These are phyloP conservation scores for Hippopotamyrus pictus DNA, from an alignment of 2,797 vertebrate genomes.

Conservation along the genomic window DNA sequence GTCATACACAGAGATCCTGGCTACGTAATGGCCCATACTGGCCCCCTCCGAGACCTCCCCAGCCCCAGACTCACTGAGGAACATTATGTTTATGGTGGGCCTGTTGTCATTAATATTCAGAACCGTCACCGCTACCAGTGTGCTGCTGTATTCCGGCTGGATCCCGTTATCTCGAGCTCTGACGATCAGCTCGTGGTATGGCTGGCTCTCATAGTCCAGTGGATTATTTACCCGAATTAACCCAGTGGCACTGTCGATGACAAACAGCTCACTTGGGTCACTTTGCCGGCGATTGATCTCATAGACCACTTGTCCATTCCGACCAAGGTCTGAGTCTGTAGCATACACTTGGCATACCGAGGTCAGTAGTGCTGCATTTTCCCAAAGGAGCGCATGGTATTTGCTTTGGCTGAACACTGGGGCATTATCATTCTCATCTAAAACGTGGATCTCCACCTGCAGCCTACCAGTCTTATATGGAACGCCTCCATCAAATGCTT, in stretches of 20 bases:
- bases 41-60: slow-evolving; percentile 74
- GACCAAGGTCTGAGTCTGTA: slow-evolving; percentile 71
- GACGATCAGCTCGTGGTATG: slow-evolving; percentile 73
- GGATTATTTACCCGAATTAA: slow-evolving; percentile 65
- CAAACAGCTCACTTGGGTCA: slow-evolving; percentile 60
- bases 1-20: slow-evolving; percentile 79
- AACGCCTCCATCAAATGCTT: slow-evolving; percentile 81
- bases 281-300: slow-evolving; percentile 67
- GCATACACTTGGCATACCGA: slow-evolving; percentile 72
- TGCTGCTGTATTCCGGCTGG: slow-evolving; percentile 73
- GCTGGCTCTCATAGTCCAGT: slow-evolving; percentile 74
- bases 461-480: slow-evolving; percentile 67
- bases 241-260: slow-evolving; percentile 69
- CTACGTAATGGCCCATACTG: slow-evolving; percentile 70
- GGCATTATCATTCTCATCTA: slow-evolving; percentile 88
- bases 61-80: slow-evolving; percentile 73
- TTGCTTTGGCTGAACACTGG: slow-evolving; percentile 73
- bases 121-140: slow-evolving; percentile 69
- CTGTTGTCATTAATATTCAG: slow-evolving; percentile 84
- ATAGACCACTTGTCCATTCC: slow-evolving; percentile 71
- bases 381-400: slow-evolving; percentile 67
- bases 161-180: slow-evolving; percentile 72
- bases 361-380: slow-evolving; percentile 61
- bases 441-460: slow-evolving; percentile 62
- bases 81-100: slow-evolving; percentile 71